Conservation (phyloP, 2,113 vertebrate species). For the Oryzias melastigma region DNA sequence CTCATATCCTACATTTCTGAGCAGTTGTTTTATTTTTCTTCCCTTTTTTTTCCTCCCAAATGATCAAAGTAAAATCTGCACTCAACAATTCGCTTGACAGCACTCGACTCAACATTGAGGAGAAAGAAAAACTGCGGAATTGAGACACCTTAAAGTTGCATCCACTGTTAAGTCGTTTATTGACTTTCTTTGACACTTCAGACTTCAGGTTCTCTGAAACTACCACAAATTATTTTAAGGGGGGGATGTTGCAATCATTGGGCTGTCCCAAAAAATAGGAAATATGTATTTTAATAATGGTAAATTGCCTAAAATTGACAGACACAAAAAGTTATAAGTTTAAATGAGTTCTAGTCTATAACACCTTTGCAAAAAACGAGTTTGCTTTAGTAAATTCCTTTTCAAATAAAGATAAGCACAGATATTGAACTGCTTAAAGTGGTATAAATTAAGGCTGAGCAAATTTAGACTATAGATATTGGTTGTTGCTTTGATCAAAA, state of each 20-base stretch:
- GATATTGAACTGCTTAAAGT: constrained; percentile 7
- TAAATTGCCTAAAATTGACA: no score
- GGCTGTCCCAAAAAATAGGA: no score
- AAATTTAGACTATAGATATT: constrained; percentile 40
- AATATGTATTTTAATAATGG: no score
- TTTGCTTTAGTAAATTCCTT: not conserved
- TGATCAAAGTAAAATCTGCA: constrained; percentile 68
- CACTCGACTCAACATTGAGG: constrained; percentile 52
- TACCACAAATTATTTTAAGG: no score
- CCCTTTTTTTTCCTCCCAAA: no score
- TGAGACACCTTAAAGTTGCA: constrained; percentile 17
- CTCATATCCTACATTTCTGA: constrained; percentile 64
- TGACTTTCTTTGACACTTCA: no score
- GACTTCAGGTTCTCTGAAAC: no score
- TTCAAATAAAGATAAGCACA: not conserved
- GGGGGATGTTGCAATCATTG: no score
- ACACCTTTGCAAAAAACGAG: not conserved
- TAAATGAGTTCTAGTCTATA: no score
- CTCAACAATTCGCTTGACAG: constrained; percentile 68
- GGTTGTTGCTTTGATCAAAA: constrained; percentile 53
- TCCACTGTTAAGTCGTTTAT: not conserved
- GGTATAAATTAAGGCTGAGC: constrained; percentile 24
- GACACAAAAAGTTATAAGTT: no score
- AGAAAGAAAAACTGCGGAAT: constrained; percentile 33
- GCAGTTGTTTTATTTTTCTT: constrained; percentile 31